phyloP scores from a whole-genome alignment of 2,888 invertebrate genomes.

The Agonum fuliginosum region DNA sequence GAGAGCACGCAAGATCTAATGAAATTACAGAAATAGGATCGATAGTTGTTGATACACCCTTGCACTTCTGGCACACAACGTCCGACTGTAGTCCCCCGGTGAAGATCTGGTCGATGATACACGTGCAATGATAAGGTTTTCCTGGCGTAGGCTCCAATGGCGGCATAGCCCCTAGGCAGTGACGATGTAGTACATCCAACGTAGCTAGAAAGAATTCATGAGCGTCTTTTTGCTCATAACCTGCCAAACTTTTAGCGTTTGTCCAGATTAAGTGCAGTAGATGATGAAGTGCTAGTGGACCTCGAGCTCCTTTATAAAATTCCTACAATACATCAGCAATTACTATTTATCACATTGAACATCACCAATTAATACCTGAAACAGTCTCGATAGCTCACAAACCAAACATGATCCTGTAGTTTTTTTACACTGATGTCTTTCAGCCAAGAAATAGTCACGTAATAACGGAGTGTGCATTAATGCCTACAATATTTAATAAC shows the following conservation, averaged over 20 bases:
- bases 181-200: constrained; percentile 92
- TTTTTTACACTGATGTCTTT: constrained; percentile 89
- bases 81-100: constrained; percentile 97
- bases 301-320: constrained; percentile 94
- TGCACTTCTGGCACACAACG: constrained; percentile 96
- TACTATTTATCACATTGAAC: background rate
- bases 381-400: constrained; percentile 95
- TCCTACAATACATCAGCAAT: constrained; percentile 75
- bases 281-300: constrained; percentile 91
- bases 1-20: constrained; percentile 87
- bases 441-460: constrained; percentile 95
- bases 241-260: constrained; percentile 95
- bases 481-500: constrained; percentile 71
- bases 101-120: constrained; percentile 98
- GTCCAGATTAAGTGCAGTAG: constrained; percentile 96
- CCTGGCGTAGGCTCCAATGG: constrained; percentile 63
- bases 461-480: constrained; percentile 96
- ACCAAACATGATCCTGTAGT: constrained; percentile 89
- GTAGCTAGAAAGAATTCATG: constrained; percentile 99
- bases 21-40: constrained; percentile 99
- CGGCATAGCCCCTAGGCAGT: constrained; percentile 74
- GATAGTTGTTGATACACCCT: constrained; percentile 95
- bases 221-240: constrained; percentile 98
- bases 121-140: constrained; percentile 80
- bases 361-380: constrained; percentile 89